phyloP scores from a whole-genome alignment of 2,113 vertebrate species.

The Monarcha castaneiventris region DNA sequence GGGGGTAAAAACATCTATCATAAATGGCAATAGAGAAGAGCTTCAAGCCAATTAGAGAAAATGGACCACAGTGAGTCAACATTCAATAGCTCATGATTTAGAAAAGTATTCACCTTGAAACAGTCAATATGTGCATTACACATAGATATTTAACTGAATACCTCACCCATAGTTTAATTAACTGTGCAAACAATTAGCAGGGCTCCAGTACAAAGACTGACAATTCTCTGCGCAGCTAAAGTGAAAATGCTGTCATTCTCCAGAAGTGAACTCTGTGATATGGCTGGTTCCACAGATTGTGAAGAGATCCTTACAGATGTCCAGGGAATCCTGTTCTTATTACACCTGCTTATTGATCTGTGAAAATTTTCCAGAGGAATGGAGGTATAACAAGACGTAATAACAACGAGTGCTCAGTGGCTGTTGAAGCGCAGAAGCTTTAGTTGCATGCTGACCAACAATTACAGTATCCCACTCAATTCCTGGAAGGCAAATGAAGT shows the following conservation, averaged over 20 bases:
- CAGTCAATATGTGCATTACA: slow-evolving; percentile 54
- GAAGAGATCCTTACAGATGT: not conserved
- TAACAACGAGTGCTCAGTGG: not conserved
- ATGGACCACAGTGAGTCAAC: slow-evolving; percentile 35
- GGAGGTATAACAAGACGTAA: not conserved
- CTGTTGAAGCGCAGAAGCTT: not conserved
- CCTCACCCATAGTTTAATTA: slow-evolving; percentile 62
- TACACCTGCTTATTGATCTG: not conserved
- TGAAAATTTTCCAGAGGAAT: not conserved
- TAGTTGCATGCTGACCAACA: not conserved
- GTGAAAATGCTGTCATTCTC: not conserved
- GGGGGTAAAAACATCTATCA: not conserved
- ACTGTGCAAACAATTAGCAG: slow-evolving; percentile 60
- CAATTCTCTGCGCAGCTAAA: not conserved
- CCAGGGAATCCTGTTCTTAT: not conserved
- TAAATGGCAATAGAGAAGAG: not conserved
- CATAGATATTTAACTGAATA: slow-evolving; percentile 33
- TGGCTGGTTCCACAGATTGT: not conserved
- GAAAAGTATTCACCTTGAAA: slow-evolving; percentile 62
- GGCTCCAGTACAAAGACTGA: not conserved
- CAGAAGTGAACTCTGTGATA: not conserved
- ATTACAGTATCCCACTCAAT: not conserved
- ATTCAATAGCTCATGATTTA: slow-evolving; percentile 56
- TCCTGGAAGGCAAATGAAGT: not conserved
- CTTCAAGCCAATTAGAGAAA: slow-evolving; percentile 36